Base-by-base conservation (phyloP, 2,797 vertebrate species). In the Denticeps clupeoides region DNA sequence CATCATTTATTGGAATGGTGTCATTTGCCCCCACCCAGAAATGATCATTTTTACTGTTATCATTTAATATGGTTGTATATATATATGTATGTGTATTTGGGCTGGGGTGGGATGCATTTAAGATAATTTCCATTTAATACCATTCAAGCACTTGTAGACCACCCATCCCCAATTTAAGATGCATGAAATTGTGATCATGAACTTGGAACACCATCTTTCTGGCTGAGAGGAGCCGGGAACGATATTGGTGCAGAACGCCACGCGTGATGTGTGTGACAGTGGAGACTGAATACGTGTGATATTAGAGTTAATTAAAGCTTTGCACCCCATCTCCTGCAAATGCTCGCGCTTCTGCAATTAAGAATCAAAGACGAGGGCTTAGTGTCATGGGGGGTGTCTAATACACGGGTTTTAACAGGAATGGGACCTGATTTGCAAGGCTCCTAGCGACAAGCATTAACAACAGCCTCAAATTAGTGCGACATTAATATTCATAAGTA, bases 261-360 rank as follows among this genome's bases (percentile, higher is more conserved):
- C 7, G 77, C 72, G 58, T 82, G 83, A 82, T 79, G 77, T 54
- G 69, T 71, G 68, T 85, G 82, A 86, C 83, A 84, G 80, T 82
- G 71, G 64, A 82, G 81, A 83, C 80, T 75, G 80, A 84, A 83
- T 59, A 69, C 71, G 81, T 83, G 80, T 74, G 81, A 87, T 86
- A 82, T 84, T 85, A 81, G 79, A 86, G 83, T 87, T 87, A 86
- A 86, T 87, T 87, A 87, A 86, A 84, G 82, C 83, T 84, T 83
- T 84, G 79, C 80, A 71, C 80, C 82, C 81, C 77, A 77, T 84
- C 82, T 82, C 75, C 80, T 73, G 80, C 80, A 75, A 84, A 84
- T 70, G 76, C 82, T 81, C 76, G 73, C 75, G 78, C 83, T 84
- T 77, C 75, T 82, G 83, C 85, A 87, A 87, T 86, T 87, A 87